Conservation (phyloP, 2,888 invertebrate species). For the Priocnemis perturbator region DNA sequence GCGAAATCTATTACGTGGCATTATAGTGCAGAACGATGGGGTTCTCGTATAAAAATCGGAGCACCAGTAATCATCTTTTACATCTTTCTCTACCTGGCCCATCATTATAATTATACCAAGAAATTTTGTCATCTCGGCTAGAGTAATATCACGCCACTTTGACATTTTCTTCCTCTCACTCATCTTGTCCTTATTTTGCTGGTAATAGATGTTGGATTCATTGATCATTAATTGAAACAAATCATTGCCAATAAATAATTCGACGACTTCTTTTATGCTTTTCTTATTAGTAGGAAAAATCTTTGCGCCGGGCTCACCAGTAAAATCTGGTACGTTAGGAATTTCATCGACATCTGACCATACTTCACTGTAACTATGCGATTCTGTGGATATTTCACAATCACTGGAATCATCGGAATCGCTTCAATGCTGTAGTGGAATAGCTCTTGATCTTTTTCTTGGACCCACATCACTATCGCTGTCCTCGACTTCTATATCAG, state of each 20-base stretch:
- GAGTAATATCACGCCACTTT: conserved; percentile 20
- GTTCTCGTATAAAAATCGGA: conserved; percentile 26
- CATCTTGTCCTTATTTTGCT: conserved; percentile 32
- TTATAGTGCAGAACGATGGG: too few species aligned
- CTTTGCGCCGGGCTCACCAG: conserved; percentile 27
- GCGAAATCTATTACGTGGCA: conserved; percentile 35
- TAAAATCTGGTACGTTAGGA: conserved; percentile 35
- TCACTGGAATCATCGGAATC: conserved; percentile 31
- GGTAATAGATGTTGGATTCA: conserved; percentile 42
- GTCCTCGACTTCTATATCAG: conserved; percentile 29
- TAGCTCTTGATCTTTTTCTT: conserved; percentile 28
- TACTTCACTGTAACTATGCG: conserved; percentile 30
- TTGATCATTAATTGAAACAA: conserved; percentile 21
- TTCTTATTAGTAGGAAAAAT: conserved; percentile 25
- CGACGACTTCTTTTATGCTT: conserved; percentile 28
- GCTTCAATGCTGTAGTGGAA: conserved; percentile 31
- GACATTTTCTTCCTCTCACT: neutral
- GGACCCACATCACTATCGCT: conserved; percentile 30
- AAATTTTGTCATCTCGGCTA: conserved; percentile 28
- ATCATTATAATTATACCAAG: conserved; percentile 29
- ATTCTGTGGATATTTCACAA: conserved; percentile 30
- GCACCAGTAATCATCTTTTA: conserved; percentile 30
- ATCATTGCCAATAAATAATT: conserved; percentile 30
- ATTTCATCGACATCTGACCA: conserved; percentile 34
- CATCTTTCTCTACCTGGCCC: conserved; percentile 29